phyloP scores from a whole-genome alignment of 2,113 vertebrate genomes.

The Elephas maximus region DNA sequence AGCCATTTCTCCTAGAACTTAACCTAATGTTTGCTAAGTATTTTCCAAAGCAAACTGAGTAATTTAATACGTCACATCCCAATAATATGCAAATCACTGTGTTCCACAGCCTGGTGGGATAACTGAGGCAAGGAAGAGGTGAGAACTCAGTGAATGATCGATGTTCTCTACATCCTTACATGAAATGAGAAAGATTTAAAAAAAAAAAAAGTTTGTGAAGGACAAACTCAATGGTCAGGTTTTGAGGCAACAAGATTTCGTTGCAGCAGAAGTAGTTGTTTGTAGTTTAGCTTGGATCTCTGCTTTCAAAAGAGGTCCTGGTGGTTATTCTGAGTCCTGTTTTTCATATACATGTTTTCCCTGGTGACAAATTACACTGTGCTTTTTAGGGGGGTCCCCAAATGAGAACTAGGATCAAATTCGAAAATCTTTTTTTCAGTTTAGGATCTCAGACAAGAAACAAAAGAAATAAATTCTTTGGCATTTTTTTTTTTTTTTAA shows the following conservation, averaged over 20 bases:
- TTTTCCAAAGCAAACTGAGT: not conserved
- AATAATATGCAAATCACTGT: not conserved
- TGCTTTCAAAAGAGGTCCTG: not conserved
- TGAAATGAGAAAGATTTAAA: not conserved
- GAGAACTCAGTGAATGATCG: not conserved
- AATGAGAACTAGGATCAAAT: constrained; percentile 15
- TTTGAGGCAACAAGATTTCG: rapidly evolving
- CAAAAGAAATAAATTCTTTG: constrained; percentile 44
- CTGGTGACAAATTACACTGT: not conserved
- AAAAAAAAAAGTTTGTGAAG: not conserved
- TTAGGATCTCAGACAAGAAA: not conserved
- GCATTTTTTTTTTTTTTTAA: not conserved
- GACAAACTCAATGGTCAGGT: not conserved
- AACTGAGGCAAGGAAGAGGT: not conserved
- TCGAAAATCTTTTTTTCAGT: constrained; percentile 20
- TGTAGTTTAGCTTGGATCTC: not conserved
- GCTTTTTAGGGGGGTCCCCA: not conserved
- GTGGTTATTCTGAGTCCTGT: not conserved
- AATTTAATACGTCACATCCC: not conserved
- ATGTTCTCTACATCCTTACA: not conserved
- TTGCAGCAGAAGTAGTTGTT: not conserved
- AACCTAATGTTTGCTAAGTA: not conserved
- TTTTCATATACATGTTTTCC: not conserved
- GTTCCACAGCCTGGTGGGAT: not conserved
- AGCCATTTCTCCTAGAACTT: not conserved